These are phyloP conservation scores for Amphipyra berbera DNA, from an alignment of 2,888 invertebrate genomes.

Conservation along the genomic window DNA sequence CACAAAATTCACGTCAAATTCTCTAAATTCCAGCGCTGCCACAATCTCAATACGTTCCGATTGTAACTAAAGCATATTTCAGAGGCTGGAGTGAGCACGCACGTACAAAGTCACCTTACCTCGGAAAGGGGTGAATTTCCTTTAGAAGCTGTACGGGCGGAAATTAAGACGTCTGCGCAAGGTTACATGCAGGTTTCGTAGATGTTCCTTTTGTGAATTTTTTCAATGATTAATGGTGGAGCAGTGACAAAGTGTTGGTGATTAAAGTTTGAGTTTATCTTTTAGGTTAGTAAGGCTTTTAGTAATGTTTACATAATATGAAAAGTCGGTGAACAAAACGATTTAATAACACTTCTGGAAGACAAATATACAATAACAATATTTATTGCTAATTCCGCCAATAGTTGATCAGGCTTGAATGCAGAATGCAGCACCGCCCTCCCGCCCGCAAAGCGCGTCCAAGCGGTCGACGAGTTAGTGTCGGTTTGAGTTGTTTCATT, in stretches of 20 bases:
- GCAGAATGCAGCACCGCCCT: no score
- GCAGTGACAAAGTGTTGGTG: slow-evolving; percentile 32
- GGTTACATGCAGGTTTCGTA: slow-evolving; percentile 44
- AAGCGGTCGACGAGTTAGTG: no score
- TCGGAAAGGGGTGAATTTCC: slow-evolving; percentile 60
- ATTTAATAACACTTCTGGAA: no score
- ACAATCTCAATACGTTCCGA: slow-evolving; percentile 32
- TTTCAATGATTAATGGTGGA: slow-evolving; percentile 45
- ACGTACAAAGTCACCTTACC: slow-evolving; percentile 48
- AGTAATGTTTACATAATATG: not conserved
- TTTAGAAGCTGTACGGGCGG: slow-evolving; percentile 52
- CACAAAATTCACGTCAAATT: slow-evolving; percentile 36
- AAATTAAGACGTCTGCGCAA: slow-evolving; percentile 64
- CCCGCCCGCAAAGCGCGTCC: no score
- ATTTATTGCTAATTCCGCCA: no score
- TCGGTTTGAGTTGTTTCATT: no score
- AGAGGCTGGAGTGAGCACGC: slow-evolving; percentile 24
- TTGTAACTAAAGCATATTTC: slow-evolving; percentile 53
- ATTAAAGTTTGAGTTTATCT: not conserved
- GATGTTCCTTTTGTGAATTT: slow-evolving; percentile 28
- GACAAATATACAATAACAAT: no score
- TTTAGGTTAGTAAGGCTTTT: not conserved
- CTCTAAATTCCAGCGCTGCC: slow-evolving; percentile 26
- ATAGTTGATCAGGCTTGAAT: no score
- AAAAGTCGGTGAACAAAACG: no score